phyloP scores from a whole-genome alignment of 2,113 vertebrate species.

The Phylloscopus whistleri region DNA sequence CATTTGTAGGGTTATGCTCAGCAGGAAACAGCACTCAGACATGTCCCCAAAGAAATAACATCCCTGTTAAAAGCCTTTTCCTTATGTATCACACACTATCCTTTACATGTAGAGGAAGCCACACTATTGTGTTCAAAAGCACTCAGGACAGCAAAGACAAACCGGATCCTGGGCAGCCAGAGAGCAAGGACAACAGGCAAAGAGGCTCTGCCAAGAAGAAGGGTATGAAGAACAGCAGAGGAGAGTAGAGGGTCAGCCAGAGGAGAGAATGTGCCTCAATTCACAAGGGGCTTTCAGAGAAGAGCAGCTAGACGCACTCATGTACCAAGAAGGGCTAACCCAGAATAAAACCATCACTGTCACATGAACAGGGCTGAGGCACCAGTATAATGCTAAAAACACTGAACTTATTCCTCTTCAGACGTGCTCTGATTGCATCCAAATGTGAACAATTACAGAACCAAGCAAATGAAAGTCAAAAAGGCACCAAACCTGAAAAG shows the following conservation, averaged over 20 bases:
- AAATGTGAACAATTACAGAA: not conserved
- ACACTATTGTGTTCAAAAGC: not conserved
- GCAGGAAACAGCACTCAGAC: not conserved
- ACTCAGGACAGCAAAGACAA: not conserved
- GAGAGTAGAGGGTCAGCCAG: not conserved
- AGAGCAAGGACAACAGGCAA: not conserved
- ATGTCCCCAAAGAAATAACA: not conserved
- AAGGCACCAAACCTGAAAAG: not conserved
- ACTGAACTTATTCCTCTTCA: not conserved
- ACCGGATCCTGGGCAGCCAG: rapidly evolving
- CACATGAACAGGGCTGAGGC: not conserved
- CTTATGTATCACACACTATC: not conserved
- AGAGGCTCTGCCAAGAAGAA: not conserved
- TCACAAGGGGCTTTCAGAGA: not conserved
- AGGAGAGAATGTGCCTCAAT: not conserved
- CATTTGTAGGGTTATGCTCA: not conserved
- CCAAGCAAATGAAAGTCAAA: not conserved
- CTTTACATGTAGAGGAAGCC: not conserved
- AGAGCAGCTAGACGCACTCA: not conserved
- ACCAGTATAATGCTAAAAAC: not conserved
- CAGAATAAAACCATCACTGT: not conserved
- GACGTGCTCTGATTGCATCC: not conserved
- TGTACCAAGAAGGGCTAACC: not conserved
- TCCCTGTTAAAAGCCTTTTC: not conserved
- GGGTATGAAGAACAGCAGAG: not conserved